Base-by-base conservation (phyloP, 2,888 invertebrate species). In the Limulus polyphemus region DNA sequence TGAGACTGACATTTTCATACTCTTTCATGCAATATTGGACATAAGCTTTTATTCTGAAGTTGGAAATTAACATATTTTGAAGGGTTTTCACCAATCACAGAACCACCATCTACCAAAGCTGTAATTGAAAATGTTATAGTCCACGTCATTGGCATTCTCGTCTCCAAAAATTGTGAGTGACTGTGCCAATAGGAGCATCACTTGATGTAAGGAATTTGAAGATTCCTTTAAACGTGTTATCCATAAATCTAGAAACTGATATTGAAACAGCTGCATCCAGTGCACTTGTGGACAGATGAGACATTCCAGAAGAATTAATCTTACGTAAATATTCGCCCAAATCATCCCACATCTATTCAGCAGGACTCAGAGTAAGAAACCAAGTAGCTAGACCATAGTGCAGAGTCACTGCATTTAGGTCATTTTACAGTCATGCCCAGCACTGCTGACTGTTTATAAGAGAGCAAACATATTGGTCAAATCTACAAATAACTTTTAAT, bases 301-400 rank as follows among this genome's bases (percentile, higher is more conserved):
- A 47, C 46, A 58, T 11, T 11, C 51, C 58, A 32, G 11, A 54
- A 32, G 3, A 7, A 32, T 32, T 32, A 7, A 32, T 32, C 5
- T 54, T 14, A 16, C 11, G 16, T 13, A 54, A 13, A 14, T 54
- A 54, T 54, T 54, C 2, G 32, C 3, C 17, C n/a, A 54, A 54
- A 14, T 54, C 54, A n/a, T n/a, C n/a, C n/a, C n/a, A 58, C 14
- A 49, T 49, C 49, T 5, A 58, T 51, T 58, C 58, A 51, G 10
- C 12, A 32, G 58, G 50, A 58, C 58, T 58, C 12, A 58, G 11
- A n/a, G 58, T 58, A 49, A 51, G 50, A 51, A 47, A 58, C 11
- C n/a, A 52, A 49, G 58, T 58, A 32, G 58, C 50, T 17, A 51
- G 32, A 11, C 58, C 58, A 46, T 58, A 58, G 13, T 50, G 14